Percentiles rank a stretch among this genome's conserved stretches.
These are phyloP conservation scores for Cheilosia urbana DNA, from an alignment of 2,888 invertebrate genomes.

Conservation along the genomic window DNA sequence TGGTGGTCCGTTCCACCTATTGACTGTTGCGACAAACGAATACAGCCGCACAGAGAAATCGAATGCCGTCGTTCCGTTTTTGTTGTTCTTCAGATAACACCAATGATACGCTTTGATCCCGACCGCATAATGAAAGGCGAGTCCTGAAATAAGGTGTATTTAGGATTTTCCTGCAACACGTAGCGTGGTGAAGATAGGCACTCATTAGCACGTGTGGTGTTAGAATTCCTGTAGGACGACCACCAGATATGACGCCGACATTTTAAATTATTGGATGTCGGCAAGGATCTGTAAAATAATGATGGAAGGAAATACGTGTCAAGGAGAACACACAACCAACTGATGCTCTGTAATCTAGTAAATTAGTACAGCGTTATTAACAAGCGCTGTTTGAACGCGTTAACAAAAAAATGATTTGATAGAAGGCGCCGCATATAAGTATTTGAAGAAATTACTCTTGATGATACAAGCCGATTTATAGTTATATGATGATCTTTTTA, in stretches of 20 bases:
- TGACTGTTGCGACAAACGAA: constrained; percentile 39
- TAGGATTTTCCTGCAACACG: constrained; percentile 53
- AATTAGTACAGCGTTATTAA: constrained; percentile 71
- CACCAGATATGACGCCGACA: constrained; percentile 43
- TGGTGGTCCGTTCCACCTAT: constrained; percentile 80
- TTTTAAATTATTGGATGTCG: constrained; percentile 50
- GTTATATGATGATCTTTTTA: constrained; percentile 56
- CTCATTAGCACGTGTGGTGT: constrained; percentile 77
- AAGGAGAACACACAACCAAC: constrained; percentile 33
- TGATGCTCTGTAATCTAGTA: constrained; percentile 54
- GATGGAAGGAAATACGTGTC: constrained; percentile 62
- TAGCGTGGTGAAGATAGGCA: constrained; percentile 58
- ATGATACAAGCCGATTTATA: constrained; percentile 30
- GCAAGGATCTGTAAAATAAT: constrained; percentile 49
- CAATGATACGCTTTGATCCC: constrained; percentile 62
- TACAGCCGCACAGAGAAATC: constrained; percentile 31
- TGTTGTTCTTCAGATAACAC: constrained; percentile 62
- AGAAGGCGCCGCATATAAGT: constrained; percentile 57
- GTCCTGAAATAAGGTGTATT: constrained; percentile 64
- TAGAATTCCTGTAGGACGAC: constrained; percentile 51
- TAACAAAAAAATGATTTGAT: constrained; percentile 36
- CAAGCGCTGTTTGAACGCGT: constrained; percentile 20
- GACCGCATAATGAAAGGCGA: constrained; percentile 31
- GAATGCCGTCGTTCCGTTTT: constrained; percentile 21
- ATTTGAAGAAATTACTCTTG: constrained; percentile 61